Evolutionary conservation across 2,888 invertebrate genomes (phyloP).

Genomic region (Dicycla oo): DNA sequence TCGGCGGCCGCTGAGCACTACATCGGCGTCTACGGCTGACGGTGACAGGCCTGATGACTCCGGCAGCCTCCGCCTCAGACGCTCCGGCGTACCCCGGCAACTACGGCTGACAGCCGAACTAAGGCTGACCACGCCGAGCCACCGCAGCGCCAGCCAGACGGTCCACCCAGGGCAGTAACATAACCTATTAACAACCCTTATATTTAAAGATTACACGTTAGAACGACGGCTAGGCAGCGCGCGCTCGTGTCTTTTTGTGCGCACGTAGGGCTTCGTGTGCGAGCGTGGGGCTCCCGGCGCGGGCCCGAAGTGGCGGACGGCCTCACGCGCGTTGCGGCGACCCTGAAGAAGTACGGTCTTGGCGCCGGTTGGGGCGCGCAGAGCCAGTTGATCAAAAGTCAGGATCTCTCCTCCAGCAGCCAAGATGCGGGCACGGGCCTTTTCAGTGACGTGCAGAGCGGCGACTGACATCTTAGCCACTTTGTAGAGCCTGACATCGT

Average conservation of each 20-base stretch:
- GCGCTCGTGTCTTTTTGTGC: conserved; percentile 99
- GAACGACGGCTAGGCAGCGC: conserved; percentile 99
- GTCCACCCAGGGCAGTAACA: too few species aligned
- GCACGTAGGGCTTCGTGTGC: conserved; percentile 98
- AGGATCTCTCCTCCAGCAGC: conserved; percentile 99
- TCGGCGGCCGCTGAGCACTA: too few species aligned
- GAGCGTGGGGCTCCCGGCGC: conserved; percentile 99
- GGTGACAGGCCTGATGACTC: too few species aligned
- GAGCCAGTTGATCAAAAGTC: conserved; percentile 99
- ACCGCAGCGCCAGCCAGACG: too few species aligned
- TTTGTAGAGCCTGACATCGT: conserved; percentile 97
- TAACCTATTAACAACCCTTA: too few species aligned
- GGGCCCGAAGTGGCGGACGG: conserved; percentile 98
- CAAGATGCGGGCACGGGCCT: conserved; percentile 98
- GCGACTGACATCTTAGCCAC: conserved; percentile 98
- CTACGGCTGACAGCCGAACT: too few species aligned
- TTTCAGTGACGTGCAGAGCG: conserved; percentile 98
- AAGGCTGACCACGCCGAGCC: too few species aligned
- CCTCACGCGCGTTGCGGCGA: conserved; percentile 97
- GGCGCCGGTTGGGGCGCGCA: conserved; percentile 97
- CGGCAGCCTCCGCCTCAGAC: too few species aligned
- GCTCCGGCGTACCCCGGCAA: too few species aligned
- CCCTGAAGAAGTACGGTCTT: conserved; percentile 99
- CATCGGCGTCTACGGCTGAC: too few species aligned
- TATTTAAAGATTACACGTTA: conserved; percentile 89